phyloP scores from a whole-genome alignment of 2,797 vertebrate species.

The Florisuga fusca region DNA sequence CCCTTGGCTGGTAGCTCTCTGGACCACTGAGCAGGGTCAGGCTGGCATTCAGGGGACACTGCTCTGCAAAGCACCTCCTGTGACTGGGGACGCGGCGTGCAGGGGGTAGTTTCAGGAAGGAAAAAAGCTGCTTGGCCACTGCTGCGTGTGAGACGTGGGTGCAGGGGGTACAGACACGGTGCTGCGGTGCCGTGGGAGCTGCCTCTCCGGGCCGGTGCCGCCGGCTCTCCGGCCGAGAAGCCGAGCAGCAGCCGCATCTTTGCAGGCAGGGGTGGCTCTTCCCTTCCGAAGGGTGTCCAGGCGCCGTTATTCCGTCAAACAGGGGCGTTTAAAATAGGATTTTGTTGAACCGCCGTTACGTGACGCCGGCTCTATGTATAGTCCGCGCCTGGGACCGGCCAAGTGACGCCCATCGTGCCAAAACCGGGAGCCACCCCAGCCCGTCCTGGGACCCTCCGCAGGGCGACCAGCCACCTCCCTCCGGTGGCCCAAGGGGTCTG shows the following conservation, averaged over 20 bases:
- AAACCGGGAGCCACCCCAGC: neutral
- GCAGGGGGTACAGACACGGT: neutral
- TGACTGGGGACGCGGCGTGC: rapidly evolving
- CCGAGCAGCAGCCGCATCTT: neutral
- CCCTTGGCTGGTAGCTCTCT: rapidly evolving
- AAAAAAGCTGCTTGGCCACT: neutral
- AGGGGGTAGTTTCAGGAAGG: neutral
- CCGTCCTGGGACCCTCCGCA: neutral
- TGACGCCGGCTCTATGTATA: conserved; percentile 77
- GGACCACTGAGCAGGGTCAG: neutral
- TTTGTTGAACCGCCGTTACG: conserved; percentile 65
- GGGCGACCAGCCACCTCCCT: neutral
- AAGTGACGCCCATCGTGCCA: conserved; percentile 3
- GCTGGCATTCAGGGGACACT: rapidly evolving
- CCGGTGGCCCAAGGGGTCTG: neutral
- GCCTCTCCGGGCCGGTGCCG: neutral
- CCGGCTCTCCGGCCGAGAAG: neutral
- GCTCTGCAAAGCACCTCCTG: neutral
- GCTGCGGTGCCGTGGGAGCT: neutral
- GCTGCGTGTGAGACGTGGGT: rapidly evolving
- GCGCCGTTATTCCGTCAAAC: conserved; percentile 53
- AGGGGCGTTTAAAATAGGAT: conserved; percentile 76
- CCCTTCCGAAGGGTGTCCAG: neutral
- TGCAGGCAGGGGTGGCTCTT: neutral
- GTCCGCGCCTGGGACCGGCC: conserved; percentile 53